Evolutionary conservation across 2,797 vertebrate species (phyloP).

Genomic region (Leucoraja ocellata): DNA sequence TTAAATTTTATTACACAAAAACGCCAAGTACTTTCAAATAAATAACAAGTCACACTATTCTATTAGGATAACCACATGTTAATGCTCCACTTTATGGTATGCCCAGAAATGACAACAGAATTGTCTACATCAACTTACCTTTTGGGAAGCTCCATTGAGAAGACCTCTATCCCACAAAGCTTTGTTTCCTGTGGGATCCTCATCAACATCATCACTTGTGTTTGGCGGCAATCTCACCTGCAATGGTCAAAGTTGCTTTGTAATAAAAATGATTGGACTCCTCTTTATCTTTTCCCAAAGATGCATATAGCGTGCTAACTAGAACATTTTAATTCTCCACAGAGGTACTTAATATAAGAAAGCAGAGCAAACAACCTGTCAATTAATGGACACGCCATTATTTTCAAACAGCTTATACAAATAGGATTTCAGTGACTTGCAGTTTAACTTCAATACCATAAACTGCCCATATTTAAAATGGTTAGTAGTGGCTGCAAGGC

Average conservation of each 20-base stretch:
- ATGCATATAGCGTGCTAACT: not conserved
- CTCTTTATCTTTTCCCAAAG: not conserved
- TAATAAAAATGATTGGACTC: not conserved
- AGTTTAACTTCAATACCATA: not conserved
- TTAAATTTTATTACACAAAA: not conserved
- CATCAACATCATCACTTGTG: constrained; percentile 94
- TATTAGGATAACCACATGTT: not conserved
- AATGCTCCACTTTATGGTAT: not conserved
- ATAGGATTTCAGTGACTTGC: not conserved
- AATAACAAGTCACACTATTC: not conserved
- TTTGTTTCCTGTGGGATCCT: constrained; percentile 97
- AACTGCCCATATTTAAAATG: not conserved
- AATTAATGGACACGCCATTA: not conserved
- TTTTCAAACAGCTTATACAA: no score
- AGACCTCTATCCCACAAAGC: constrained; percentile 96
- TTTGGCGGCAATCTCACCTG: constrained; percentile 92
- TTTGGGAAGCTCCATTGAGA: constrained; percentile 93
- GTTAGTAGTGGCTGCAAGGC: not conserved
- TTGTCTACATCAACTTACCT: constrained; percentile 61
- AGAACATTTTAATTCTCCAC: not conserved
- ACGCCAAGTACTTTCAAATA: not conserved
- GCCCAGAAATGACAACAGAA: not conserved
- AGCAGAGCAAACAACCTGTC: not conserved
- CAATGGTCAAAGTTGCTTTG: not conserved
- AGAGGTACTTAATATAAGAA: not conserved